Evolutionary conservation across 1,140 invertebrate genomes (phyloP), one percentile per base, ranked within the genome.

Genomic region (Choristoneura fumiferana): DNA sequence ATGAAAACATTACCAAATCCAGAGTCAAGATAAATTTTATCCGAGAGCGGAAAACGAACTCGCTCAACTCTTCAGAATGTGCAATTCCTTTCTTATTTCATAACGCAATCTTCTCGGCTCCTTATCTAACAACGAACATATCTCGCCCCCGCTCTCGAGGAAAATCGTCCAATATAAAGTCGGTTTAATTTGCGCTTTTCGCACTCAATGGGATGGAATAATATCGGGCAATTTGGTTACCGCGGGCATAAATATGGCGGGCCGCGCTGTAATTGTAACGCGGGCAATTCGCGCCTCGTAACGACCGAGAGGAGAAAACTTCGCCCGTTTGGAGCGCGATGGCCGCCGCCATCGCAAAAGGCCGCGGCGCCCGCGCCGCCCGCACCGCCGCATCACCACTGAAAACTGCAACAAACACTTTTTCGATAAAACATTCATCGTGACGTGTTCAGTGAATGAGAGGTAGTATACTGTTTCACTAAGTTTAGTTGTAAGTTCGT

Each of bases 111-210:
- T 87, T 76, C 81, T 68, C 76, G 62, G 70, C 63, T 82, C 72
- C 85, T 88, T 88, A 88, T 88, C 83, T 88, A 76, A 80, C 73
- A 76, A 68, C 79, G 81, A 81, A 86, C 81, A 85, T 86, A 86
- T 87, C 84, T 87, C 79, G 81, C 84, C 82, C 81, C 74, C 80
- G 81, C 80, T 81, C 75, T 81, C 69, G 71, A 71, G 73, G 83
- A 87, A 84, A 89, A 89, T 87, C 84, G 83, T 89, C 84, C 83
- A 87, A 89, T 89, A 89, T 89, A 89, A 89, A 89, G 87, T 89
- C 84, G 84, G 84, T 87, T 89, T 89, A 89, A 89, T 89, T 89
- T 89, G 86, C 84, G 82, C 84, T 89, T 87, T 89, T 87, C 84
- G 84, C 83, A 87, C 86, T 89, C 86, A 89, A 89, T 89, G 86